A percentile compares a stretch with the other conserved stretches of the same genome.
phyloP scores from a whole-genome alignment of 92 coral and sea anemone species.

The Parazoanthus atlanticus region DNA sequence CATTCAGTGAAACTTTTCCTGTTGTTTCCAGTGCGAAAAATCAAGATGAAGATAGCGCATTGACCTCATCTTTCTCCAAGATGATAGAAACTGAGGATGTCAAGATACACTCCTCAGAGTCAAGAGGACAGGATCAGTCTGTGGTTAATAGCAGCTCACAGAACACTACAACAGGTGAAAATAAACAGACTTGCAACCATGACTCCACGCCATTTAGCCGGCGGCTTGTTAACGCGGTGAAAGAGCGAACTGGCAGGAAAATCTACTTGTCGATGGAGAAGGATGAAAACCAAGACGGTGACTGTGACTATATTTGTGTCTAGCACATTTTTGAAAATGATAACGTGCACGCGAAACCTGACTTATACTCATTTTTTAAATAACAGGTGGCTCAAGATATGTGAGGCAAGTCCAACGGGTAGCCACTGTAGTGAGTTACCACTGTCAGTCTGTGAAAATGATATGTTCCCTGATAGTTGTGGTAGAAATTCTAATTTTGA shows the following conservation, averaged over 20 bases:
- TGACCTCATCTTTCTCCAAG: neutral
- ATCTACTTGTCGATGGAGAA: slow-evolving; percentile 8
- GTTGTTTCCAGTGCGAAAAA: neutral
- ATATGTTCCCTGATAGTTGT: too few species aligned
- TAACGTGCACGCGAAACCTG: neutral
- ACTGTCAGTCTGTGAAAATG: too few species aligned
- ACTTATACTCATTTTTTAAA: too few species aligned
- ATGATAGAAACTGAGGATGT: neutral
- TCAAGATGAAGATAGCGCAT: neutral
- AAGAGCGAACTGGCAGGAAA: slow-evolving; percentile 13
- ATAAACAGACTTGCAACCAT: neutral
- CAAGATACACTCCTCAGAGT: neutral
- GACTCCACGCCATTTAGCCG: neutral
- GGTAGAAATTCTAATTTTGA: too few species aligned
- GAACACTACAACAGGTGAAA: neutral
- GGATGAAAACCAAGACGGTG: neutral
- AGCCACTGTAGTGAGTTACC: too few species aligned
- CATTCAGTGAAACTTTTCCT: neutral
- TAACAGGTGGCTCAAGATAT: too few species aligned
- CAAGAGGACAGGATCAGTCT: neutral
- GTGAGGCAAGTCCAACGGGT: too few species aligned
- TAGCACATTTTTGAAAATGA: neutral
- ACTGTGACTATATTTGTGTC: neutral
- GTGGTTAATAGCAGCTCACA: neutral
- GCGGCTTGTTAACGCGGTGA: slow-evolving; percentile 19